phyloP scores from a whole-genome alignment of 2,113 vertebrate genomes.

The Ellobius talpinus region DNA sequence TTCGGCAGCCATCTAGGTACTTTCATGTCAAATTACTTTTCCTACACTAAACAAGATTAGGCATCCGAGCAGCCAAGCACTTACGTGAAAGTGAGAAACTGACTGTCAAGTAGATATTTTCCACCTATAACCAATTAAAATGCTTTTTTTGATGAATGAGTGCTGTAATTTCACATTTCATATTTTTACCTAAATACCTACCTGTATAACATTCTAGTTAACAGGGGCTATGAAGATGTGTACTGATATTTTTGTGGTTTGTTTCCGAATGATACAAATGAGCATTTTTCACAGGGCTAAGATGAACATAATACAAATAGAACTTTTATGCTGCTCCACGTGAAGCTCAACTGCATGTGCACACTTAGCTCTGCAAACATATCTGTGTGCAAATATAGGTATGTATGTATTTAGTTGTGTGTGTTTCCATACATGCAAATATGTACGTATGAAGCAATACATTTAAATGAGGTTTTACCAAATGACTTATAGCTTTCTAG shows the following conservation, averaged over 20 bases:
- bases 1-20: constrained; percentile 91
- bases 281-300: constrained; percentile 60
- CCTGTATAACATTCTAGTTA: constrained; percentile 82
- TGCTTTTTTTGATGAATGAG: constrained; percentile 91
- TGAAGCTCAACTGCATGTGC: constrained; percentile 63
- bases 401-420: background rate
- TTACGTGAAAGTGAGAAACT: constrained; percentile 91
- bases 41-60: constrained; percentile 91
- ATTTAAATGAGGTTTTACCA: background rate
- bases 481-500: constrained; percentile 76
- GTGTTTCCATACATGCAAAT: background rate
- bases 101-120: constrained; percentile 92
- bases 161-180: constrained; percentile 87
- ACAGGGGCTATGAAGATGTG: constrained; percentile 77
- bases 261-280: constrained; percentile 60
- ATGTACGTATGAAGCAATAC: constrained; percentile 39
- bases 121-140: constrained; percentile 92
- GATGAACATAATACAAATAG: constrained; percentile 74
- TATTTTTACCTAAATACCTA: constrained; percentile 84
- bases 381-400: background rate
- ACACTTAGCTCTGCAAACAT: background rate
- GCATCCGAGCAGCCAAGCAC: constrained; percentile 91
- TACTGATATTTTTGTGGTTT: constrained; percentile 62
- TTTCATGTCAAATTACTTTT: constrained; percentile 93
- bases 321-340: constrained; percentile 67